Conservation (phyloP, 1,140 invertebrate species). For the Procambarus virginalis region DNA sequence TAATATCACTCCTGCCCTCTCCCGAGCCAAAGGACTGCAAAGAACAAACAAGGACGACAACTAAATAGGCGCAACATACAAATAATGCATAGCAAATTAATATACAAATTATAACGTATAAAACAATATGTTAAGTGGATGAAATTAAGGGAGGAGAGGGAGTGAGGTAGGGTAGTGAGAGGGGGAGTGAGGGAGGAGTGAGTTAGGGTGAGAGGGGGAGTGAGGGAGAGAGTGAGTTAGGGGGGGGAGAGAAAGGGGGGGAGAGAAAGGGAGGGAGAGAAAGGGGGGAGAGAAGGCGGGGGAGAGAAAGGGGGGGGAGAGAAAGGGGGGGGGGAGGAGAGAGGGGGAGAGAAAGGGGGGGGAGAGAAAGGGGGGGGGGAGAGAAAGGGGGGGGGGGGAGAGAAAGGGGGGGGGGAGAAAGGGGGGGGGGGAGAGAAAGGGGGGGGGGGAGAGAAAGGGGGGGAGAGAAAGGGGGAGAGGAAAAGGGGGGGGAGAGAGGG, state of each 20-base stretch:
- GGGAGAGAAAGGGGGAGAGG: not conserved
- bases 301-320: not conserved
- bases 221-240: not conserved
- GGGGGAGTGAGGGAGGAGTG: not conserved
- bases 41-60: slow-evolving; percentile 16
- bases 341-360: not conserved
- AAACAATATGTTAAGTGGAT: not conserved
- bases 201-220: not conserved
- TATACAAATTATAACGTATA: not conserved
- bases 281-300: not conserved
- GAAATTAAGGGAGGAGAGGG: not conserved
- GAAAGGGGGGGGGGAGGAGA: too few relatives aligned
- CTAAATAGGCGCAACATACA: not conserved
- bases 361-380: not conserved
- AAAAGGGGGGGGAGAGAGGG: not conserved
- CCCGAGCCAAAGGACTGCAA: slow-evolving; percentile 52
- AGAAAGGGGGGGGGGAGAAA: too few relatives aligned
- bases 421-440: not conserved
- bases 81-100: not conserved
- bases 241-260: not conserved
- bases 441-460: not conserved
- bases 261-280: not conserved
- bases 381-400: too few relatives aligned
- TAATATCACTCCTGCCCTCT: slow-evolving; percentile 48
- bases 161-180: not conserved